Base-by-base conservation (phyloP, 2,113 vertebrate genomes). In the Theropithecus gelada region DNA sequence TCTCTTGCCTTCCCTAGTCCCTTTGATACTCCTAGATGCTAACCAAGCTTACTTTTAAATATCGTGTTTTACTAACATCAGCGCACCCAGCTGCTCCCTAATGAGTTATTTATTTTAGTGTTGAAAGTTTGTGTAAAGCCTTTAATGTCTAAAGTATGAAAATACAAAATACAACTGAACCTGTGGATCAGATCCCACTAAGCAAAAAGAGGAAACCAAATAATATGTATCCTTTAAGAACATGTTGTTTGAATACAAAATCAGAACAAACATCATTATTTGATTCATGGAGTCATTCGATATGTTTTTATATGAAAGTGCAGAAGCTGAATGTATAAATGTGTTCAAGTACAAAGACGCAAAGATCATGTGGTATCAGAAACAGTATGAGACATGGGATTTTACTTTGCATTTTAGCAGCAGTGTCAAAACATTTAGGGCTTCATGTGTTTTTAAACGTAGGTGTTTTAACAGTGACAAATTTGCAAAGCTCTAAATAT, bases 391-490 rank as follows among this genome's bases (percentile, higher is more conserved):
- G 86, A 27, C 0, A 35, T 61, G 52, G 12, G 57, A 92, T 84
- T 92, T 92, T 94, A 75, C 88, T 59, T 96, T 61, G 55, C 45
- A 5, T 94, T 96, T 97, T 87, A 97, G 50, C 52, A 82, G 52
- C 23, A 85, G 17, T 70, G 52, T 95, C 88, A 98, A 98, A 95
- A 93, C 52, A 96, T 97, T 97, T 93, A 8, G 57, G 52, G 10
- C 38, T 86, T 88, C 22, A 12, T 97, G 88, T 93, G 92, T 88
- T 96, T 94, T 98, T 96, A 95, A 96, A 97, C 75, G 40, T 90
- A 90, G 84, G 81, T 94, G 72, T 94, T 97, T 97, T 75, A 94
- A 90, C 32, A 95, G 78, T 64, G 81, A 95, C 23, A 68, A 86
- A 59, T 66, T 75, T 98, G 90, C 6, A 88, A 95, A 96, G 79